A percentile compares a stretch with the other conserved stretches of the same genome.
phyloP scores from a whole-genome alignment of 2,888 invertebrate species.

The Blomia tropicalis region DNA sequence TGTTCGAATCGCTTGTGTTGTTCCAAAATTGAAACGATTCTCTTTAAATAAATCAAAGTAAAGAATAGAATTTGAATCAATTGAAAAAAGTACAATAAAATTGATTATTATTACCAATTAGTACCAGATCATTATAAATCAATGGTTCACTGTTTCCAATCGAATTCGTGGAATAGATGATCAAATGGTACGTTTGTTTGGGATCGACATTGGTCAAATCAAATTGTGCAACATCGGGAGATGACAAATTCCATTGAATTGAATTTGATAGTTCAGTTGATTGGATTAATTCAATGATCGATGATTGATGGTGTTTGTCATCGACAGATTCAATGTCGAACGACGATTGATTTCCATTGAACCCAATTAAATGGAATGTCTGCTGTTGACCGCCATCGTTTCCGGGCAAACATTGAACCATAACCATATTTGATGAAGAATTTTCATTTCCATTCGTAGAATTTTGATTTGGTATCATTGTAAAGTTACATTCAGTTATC shows the following conservation, averaged over 20 bases:
- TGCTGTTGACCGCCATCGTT: neutral
- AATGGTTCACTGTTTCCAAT: slow-evolving; percentile 13
- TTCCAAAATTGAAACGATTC: neutral
- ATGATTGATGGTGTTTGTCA: neutral
- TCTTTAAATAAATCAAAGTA: neutral
- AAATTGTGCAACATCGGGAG: slow-evolving; percentile 1
- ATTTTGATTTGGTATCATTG: neutral
- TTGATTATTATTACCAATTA: neutral
- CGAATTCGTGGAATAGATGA: neutral
- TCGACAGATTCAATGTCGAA: neutral
- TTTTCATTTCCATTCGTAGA: neutral
- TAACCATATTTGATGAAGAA: neutral
- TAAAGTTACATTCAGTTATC: neutral
- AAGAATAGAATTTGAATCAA: neutral
- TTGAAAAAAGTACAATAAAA: too few relatives aligned
- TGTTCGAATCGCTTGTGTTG: neutral
- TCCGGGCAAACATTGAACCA: slow-evolving; percentile 5
- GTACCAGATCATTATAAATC: slow-evolving; percentile 2
- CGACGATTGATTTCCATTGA: neutral
- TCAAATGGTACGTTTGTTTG: neutral
- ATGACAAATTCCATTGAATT: neutral
- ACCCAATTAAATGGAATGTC: slow-evolving; percentile 11
- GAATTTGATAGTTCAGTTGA: neutral
- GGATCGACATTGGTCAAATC: neutral
- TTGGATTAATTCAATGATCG: slow-evolving; percentile 15